Percentiles rank a stretch among this genome's conserved stretches.
Conservation (phyloP, 2,113 vertebrate species). For the Sapajus apella region DNA sequence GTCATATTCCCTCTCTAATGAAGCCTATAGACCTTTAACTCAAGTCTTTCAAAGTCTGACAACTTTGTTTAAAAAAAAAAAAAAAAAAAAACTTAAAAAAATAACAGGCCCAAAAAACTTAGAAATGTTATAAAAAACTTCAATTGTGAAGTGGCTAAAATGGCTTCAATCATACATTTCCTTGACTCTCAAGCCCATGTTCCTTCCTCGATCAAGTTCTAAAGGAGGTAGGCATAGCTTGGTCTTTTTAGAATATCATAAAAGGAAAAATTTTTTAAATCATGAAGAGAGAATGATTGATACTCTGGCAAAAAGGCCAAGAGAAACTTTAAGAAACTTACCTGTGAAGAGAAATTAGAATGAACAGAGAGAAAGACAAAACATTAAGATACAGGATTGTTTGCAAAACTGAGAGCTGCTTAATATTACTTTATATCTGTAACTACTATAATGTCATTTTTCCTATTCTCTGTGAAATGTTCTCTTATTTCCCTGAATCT, state of each 20-base stretch:
- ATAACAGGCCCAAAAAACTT: neutral
- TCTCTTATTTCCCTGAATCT: neutral
- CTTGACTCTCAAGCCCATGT: neutral
- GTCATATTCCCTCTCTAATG: neutral
- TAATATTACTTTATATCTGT: neutral
- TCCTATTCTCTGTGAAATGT: neutral
- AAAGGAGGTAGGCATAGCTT: neutral
- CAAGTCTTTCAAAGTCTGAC: neutral
- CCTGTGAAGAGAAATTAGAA: neutral
- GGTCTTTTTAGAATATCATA: neutral
- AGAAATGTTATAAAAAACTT: neutral
- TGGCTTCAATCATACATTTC: neutral
- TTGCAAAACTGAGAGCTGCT: neutral
- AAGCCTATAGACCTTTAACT: neutral
- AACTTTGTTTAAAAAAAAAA: neutral
- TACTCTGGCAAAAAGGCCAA: neutral
- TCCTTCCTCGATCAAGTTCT: neutral
- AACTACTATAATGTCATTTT: neutral
- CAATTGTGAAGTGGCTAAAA: neutral
- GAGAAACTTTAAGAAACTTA: neutral
- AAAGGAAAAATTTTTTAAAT: neutral
- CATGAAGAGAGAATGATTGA: neutral
- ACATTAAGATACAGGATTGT: accelerated
- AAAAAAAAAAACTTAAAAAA: too few species aligned
- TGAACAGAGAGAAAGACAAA: neutral